phyloP scores from a whole-genome alignment of 1,140 invertebrate genomes.

The Cryptotermes secundus region DNA sequence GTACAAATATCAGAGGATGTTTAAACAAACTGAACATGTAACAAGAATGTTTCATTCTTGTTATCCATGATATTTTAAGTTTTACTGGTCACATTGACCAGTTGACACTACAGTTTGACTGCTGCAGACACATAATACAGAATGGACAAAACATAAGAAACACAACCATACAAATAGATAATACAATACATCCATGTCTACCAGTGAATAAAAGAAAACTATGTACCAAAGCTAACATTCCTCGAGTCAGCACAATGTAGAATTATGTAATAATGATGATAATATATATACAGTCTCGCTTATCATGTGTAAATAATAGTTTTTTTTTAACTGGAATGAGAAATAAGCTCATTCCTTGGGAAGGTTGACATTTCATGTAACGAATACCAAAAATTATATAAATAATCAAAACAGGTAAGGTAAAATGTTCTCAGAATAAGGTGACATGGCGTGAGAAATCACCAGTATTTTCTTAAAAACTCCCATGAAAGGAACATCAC shows the following conservation, averaged over 20 bases:
- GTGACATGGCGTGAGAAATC: too few relatives aligned
- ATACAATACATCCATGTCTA: neutral
- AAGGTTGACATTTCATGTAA: constrained; percentile 14
- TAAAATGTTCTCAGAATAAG: too few relatives aligned
- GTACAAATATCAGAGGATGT: neutral
- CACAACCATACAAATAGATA: neutral
- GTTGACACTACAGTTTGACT: neutral
- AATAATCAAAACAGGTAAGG: neutral
- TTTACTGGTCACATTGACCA: neutral
- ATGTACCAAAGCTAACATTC: constrained; percentile 39
- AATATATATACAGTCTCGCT: neutral
- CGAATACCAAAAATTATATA: constrained; percentile 23
- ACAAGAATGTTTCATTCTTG: neutral
- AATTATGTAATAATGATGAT: constrained; percentile 6
- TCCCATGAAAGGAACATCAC: neutral
- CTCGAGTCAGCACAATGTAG: constrained; percentile 28
- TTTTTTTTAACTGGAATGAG: constrained; percentile 10
- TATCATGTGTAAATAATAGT: neutral
- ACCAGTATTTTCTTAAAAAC: too few relatives aligned
- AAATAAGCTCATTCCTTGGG: neutral
- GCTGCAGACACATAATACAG: neutral
- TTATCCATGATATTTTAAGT: neutral
- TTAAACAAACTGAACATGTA: neutral
- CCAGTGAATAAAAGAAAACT: constrained; percentile 22
- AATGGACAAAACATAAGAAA: neutral